Conservation (phyloP, 2,113 vertebrate genomes). For the Centrocercus urophasianus region DNA sequence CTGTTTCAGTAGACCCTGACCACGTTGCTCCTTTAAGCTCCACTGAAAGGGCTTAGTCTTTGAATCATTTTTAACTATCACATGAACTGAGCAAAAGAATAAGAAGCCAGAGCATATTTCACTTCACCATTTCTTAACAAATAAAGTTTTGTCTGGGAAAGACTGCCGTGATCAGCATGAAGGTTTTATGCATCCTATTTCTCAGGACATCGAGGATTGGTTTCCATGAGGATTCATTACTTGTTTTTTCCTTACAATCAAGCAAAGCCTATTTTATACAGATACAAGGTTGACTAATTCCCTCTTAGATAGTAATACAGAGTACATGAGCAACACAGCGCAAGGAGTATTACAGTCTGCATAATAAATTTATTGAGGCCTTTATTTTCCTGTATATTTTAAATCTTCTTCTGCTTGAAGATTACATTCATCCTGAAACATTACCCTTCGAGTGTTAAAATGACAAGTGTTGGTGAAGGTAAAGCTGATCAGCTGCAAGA, state of each 20-base stretch:
- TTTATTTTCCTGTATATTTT: slow-evolving; percentile 59
- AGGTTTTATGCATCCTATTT: background rate
- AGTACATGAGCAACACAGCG: slow-evolving; percentile 6
- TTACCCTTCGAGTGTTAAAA: slow-evolving; percentile 68
- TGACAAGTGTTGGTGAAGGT: slow-evolving; percentile 63
- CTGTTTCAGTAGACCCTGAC: background rate
- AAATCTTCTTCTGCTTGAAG: slow-evolving; percentile 50
- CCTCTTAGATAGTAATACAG: slow-evolving; percentile 47
- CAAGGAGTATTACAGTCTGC: slow-evolving; percentile 34
- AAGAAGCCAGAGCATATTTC: background rate
- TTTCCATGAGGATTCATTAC: background rate
- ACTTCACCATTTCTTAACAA: slow-evolving; percentile 23
- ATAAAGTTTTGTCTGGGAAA: background rate
- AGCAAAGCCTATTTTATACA: slow-evolving; percentile 41
- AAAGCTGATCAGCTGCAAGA: slow-evolving; percentile 67
- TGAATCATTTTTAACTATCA: background rate
- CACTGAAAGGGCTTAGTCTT: background rate
- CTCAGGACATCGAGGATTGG: background rate
- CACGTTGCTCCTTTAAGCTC: background rate
- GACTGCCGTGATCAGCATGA: background rate
- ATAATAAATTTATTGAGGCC: slow-evolving; percentile 33
- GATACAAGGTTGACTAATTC: slow-evolving; percentile 31
- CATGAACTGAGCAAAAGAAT: background rate
- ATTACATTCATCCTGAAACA: slow-evolving; percentile 67
- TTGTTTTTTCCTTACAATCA: slow-evolving; percentile 38